Percentiles rank a stretch among this genome's conserved stretches.
Evolutionary conservation across 1,140 invertebrate species (phyloP).

Genomic region (Lerema accius): DNA sequence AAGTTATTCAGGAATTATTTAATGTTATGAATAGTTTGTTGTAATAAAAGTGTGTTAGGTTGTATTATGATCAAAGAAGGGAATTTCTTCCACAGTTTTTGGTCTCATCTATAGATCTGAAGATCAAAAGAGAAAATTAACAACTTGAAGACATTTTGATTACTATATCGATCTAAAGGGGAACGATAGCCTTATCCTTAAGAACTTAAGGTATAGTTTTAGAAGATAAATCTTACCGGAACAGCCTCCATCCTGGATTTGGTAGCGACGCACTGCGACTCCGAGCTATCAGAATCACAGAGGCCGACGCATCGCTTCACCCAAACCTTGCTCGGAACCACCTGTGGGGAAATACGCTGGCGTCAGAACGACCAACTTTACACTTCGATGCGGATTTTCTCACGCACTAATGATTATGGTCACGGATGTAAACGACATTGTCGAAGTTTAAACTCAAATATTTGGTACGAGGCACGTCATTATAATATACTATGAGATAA

Average conservation of each 20-base stretch:
- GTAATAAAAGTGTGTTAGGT: too few relatives aligned
- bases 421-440: slow-evolving; percentile 58
- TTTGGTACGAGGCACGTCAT: slow-evolving; percentile 36
- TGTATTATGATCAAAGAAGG: too few relatives aligned
- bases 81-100: too few relatives aligned
- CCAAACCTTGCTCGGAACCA: slow-evolving; percentile 75
- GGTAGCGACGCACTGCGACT: slow-evolving; percentile 58
- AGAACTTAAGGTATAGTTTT: too few relatives aligned
- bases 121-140: too few relatives aligned
- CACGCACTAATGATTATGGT: slow-evolving; percentile 57
- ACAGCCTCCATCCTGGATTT: slow-evolving; percentile 54
- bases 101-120: too few relatives aligned
- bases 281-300: slow-evolving; percentile 61
- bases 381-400: slow-evolving; percentile 64
- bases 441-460: slow-evolving; percentile 43
- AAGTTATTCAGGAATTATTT: too few relatives aligned
- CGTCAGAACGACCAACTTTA: slow-evolving; percentile 51
- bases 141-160: too few relatives aligned
- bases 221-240: slow-evolving; percentile 65
- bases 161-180: too few relatives aligned
- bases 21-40: too few relatives aligned
- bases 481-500: slow-evolving; percentile 31
- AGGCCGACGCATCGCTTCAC: slow-evolving; percentile 79
- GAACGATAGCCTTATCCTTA: too few relatives aligned
- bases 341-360: slow-evolving; percentile 68